These are phyloP conservation scores for Polymixis lichenea DNA, from an alignment of 2,888 invertebrate species.

Conservation along the genomic window DNA sequence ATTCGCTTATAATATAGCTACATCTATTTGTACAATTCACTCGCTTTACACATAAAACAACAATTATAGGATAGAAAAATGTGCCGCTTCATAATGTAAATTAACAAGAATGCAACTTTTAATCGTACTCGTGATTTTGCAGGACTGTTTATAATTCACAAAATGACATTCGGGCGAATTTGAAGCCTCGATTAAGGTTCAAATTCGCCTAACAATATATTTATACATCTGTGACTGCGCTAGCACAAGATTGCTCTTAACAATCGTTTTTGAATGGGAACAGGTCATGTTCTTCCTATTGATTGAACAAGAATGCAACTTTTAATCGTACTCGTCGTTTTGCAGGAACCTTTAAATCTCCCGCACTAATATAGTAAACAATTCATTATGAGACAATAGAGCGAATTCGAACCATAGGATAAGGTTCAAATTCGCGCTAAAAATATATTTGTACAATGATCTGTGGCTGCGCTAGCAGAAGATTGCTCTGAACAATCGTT, in stretches of 20 bases:
- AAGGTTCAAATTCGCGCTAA: slow-evolving; percentile 15
- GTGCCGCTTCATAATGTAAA: slow-evolving; percentile 5
- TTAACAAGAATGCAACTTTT: neutral
- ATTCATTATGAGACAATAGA: neutral
- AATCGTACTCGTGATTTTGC: neutral
- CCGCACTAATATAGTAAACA: neutral
- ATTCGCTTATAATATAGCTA: slow-evolving; percentile 17
- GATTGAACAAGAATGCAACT: slow-evolving; percentile 9
- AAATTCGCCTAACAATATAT: slow-evolving; percentile 12
- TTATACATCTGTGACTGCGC: slow-evolving; percentile 7
- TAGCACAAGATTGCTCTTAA: slow-evolving; percentile 5
- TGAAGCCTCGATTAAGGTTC: neutral
- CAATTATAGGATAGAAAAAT: slow-evolving; percentile 18
- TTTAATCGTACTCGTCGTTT: neutral
- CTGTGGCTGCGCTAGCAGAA: slow-evolving; percentile 9
- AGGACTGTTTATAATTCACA: neutral
- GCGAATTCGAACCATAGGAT: neutral
- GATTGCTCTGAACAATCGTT: neutral
- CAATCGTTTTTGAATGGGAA: slow-evolving; percentile 10
- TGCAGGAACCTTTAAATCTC: too few species aligned
- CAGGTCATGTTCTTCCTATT: slow-evolving; percentile 2
- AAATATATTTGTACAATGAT: neutral
- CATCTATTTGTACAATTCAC: neutral
- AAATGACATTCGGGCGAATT: too few species aligned
- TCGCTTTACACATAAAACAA: neutral